Evolutionary conservation across 2,797 vertebrate genomes (phyloP).

Genomic region (Halcyon smyrnensis): DNA sequence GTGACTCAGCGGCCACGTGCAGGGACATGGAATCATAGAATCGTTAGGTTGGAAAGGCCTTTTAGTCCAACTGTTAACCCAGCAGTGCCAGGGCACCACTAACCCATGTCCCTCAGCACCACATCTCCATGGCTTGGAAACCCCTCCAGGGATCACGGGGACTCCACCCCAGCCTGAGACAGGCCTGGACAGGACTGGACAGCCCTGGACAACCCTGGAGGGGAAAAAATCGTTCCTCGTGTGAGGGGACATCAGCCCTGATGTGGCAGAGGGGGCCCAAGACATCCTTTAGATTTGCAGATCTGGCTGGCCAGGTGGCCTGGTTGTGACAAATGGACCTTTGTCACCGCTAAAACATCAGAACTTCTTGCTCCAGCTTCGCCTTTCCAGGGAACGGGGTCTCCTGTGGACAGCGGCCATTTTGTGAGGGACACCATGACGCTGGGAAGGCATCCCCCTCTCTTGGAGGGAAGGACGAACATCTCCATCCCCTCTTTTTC

Average conservation of each 20-base stretch:
- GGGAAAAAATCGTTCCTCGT: neutral
- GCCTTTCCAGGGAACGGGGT: neutral
- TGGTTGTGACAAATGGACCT: neutral
- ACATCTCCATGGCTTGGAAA: neutral
- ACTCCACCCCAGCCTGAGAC: neutral
- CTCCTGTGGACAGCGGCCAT: neutral
- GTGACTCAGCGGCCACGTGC: fast-evolving
- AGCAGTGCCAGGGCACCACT: neutral
- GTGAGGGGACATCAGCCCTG: too few species aligned
- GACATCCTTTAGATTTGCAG: neutral
- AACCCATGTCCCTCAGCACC: neutral
- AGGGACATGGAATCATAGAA: too few species aligned
- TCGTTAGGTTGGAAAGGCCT: neutral
- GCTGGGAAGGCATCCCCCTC: neutral
- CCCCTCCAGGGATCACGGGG: too few species aligned
- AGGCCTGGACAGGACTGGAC: neutral
- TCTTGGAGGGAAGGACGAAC: neutral
- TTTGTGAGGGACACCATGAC: fast-evolving
- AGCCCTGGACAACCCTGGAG: neutral
- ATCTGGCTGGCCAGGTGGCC: neutral
- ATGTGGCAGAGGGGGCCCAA: too few species aligned
- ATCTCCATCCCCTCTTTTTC: neutral
- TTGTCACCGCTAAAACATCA: fast-evolving
- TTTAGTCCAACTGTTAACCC: neutral
- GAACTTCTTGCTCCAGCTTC: fast-evolving